These are phyloP conservation scores for Tachuris rubrigastra DNA, from an alignment of 2,113 vertebrate genomes.

Conservation along the genomic window DNA sequence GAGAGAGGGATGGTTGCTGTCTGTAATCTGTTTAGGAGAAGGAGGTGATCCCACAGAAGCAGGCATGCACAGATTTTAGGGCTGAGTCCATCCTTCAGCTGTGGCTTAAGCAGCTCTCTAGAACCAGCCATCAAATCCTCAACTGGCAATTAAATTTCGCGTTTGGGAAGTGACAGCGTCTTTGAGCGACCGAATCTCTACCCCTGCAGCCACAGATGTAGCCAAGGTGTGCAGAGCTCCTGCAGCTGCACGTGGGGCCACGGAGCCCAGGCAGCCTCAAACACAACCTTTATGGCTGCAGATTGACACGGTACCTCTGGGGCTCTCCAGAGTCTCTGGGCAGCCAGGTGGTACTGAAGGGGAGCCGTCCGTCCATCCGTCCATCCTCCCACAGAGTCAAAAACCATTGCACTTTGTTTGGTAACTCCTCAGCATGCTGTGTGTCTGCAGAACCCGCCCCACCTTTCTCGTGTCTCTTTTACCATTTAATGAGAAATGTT, in stretches of 20 bases:
- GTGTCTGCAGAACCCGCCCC: constrained; percentile 25
- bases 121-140: not conserved
- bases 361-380: constrained; percentile 10
- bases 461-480: constrained; percentile 16
- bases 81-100: constrained; percentile 32
- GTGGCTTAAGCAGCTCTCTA: constrained; percentile 43
- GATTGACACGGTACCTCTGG: not conserved
- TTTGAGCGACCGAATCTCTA: not conserved
- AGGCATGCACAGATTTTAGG: constrained; percentile 27
- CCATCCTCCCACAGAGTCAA: constrained; percentile 27
- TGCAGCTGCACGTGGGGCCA: not conserved
- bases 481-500: constrained; percentile 40
- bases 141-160: constrained; percentile 1
- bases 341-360: not conserved
- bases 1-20: not conserved
- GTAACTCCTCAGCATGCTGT: constrained; percentile 27
- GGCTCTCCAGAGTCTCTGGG: not conserved
- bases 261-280: not conserved
- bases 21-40: not conserved
- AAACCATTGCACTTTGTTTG: constrained; percentile 63
- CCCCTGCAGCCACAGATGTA: not conserved
- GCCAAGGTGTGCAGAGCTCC: constrained; percentile 16
- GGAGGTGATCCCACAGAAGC: not conserved
- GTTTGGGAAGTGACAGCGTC: not conserved
- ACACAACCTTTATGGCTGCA: not conserved